Evolutionary conservation across 2,797 vertebrate species (phyloP), one percentile per base, ranked within the genome.

Genomic region (Darevskia mixta): DNA sequence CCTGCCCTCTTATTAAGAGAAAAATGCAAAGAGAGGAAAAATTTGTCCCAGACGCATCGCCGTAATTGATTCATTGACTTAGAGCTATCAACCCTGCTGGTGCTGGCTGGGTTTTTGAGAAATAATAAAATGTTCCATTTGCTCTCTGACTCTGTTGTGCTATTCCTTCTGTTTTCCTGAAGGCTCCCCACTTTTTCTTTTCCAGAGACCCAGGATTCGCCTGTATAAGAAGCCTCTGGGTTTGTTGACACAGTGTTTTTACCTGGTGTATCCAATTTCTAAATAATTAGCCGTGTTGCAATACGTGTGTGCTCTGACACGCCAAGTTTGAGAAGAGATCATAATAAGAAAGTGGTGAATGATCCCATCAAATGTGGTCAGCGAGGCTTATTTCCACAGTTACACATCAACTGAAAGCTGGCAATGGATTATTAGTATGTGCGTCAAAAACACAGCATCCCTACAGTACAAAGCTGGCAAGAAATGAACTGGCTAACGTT

Each of bases 321-420:
- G 85, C 1, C 32, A 13, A 15, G 49, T 61, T 61, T 82, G 1
- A 82, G 8, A 90, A 85, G 41, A 1, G 58, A 2, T 55, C 86
- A 89, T 38, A 69, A 0, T 6, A 0, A 0, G 15, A 87, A 15
- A 66, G 86, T 15, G 89, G 4, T 41, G 8, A 2, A 90, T 73
- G 83, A 64, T 20, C 43, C 49, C 23, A 38, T 25, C 32, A 15
- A 64, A 38, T 27, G 7, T 66, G 87, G 35, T 66, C 86, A 55
- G 2, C 49, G 55, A 88, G 10, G n/a, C 35, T 49, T 84, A 82
- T 83, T 38, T 81, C 3, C 18, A 64, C 23, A 76, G 29, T 87
- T 84, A n/a, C 79, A 58, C 86, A 85, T 88, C 0, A 0, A 84
- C 0, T 0, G 86, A 83, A 79, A 45, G 8, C 11, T 79, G 85